Evolutionary conservation across 2,888 invertebrate species (phyloP).

Genomic region (Empis stercorea): DNA sequence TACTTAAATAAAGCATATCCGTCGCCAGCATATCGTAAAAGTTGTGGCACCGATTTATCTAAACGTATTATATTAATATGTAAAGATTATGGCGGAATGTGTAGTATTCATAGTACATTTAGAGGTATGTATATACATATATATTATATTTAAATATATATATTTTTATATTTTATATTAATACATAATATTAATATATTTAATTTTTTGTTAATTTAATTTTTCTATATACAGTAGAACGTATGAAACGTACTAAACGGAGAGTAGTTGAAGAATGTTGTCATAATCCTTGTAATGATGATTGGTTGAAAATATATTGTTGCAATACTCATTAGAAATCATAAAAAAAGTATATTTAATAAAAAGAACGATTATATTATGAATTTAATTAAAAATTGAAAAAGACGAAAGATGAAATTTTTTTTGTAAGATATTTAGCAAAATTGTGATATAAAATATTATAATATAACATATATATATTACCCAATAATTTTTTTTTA

Average conservation of each 20-base stretch:
- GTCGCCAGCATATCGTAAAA: background rate
- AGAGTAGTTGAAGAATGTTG: slow-evolving; percentile 1
- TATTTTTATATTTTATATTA: background rate
- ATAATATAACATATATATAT: no score
- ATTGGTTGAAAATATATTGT: slow-evolving; percentile 1
- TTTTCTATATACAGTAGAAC: background rate
- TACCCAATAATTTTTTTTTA: no score
- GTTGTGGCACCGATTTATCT: background rate
- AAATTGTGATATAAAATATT: no score
- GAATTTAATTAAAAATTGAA: no score
- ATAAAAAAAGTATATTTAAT: no score
- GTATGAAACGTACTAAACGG: background rate
- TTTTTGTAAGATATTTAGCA: no score
- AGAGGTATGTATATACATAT: no score
- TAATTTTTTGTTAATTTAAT: background rate
- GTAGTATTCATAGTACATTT: background rate
- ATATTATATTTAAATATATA: background rate
- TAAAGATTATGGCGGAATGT: background rate
- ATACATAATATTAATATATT: background rate
- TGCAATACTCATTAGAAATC: background rate
- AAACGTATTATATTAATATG: background rate
- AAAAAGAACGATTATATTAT: no score
- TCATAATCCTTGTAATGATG: slow-evolving; percentile 1
- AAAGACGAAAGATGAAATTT: no score
- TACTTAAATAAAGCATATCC: background rate